A percentile compares a stretch with the other conserved stretches of the same genome.
phyloP scores from a whole-genome alignment of 1,140 invertebrate species.

The Drosophila chauvacae region DNA sequence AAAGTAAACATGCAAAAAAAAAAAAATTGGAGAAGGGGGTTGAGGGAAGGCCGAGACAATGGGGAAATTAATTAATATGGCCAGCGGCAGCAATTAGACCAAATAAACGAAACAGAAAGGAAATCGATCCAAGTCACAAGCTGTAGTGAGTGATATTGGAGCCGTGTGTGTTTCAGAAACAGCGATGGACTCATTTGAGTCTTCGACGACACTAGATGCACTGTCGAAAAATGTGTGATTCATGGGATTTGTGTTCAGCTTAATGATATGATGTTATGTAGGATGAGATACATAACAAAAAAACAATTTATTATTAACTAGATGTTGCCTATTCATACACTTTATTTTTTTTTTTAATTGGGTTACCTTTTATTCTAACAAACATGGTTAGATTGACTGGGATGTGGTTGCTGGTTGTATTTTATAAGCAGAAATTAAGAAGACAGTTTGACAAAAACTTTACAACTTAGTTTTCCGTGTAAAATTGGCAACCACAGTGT shows the following conservation, averaged over 20 bases:
- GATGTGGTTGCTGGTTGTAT: too few relatives aligned
- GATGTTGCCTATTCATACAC: too few relatives aligned
- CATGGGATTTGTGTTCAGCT: neutral
- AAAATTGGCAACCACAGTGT: constrained; percentile 12
- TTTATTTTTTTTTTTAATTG: too few relatives aligned
- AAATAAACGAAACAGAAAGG: constrained; percentile 42
- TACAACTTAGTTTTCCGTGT: constrained; percentile 1
- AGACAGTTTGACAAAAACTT: neutral
- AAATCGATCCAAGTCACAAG: constrained; percentile 30
- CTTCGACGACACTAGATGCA: constrained; percentile 16
- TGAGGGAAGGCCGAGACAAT: constrained; percentile 5
- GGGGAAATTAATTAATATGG: constrained; percentile 58
- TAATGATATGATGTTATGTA: neutral
- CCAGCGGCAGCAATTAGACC: constrained; percentile 51
- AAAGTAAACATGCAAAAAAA: constrained; percentile 54
- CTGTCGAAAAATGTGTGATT: neutral
- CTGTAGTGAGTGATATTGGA: neutral
- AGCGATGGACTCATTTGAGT: neutral
- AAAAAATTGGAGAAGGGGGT: too few relatives aligned
- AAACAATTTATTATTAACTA: too few relatives aligned
- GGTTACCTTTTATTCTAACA: too few relatives aligned
- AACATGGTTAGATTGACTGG: too few relatives aligned
- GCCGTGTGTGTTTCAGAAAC: constrained; percentile 7
- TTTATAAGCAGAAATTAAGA: neutral
- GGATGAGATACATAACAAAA: too few relatives aligned